phyloP scores from a whole-genome alignment of 2,113 vertebrate genomes.

The Vulpes vulpes region DNA sequence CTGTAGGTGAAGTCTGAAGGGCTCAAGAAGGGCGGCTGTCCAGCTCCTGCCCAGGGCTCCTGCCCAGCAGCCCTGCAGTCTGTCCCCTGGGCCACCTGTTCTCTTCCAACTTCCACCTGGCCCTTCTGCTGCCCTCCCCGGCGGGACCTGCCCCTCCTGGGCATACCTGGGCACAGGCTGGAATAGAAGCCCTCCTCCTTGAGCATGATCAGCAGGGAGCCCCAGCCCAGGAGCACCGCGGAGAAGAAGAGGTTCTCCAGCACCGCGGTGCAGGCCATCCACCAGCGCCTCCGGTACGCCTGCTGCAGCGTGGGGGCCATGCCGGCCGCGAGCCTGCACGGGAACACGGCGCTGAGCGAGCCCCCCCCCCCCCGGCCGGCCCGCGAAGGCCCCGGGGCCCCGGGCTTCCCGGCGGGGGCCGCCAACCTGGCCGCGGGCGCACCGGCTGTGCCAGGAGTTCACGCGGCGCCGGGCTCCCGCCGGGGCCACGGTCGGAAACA shows the following conservation, averaged over 20 bases:
- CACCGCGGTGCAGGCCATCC: conserved; percentile 93
- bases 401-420: not conserved
- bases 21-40: not conserved
- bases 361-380: not conserved
- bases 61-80: not conserved
- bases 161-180: conserved; percentile 88
- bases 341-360: conserved; percentile 44
- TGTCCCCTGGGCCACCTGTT: not conserved
- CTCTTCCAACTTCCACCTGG: not conserved
- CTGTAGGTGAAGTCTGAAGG: not conserved
- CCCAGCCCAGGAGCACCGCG: conserved; percentile 94
- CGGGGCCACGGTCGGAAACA: conserved; percentile 36
- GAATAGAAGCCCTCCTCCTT: conserved; percentile 95
- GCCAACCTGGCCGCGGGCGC: not conserved
- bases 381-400: not conserved
- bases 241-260: conserved; percentile 95
- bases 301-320: conserved; percentile 91
- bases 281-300: conserved; percentile 93
- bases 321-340: conserved; percentile 66
- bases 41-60: not conserved
- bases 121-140: not conserved
- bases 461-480: conserved; percentile 11
- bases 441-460: conserved; percentile 53
- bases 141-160: not conserved
- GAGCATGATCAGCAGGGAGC: conserved; percentile 95